A percentile compares a stretch with the other conserved stretches of the same genome.
phyloP scores from a whole-genome alignment of 2,797 vertebrate genomes.

The Phalanger gymnotis region DNA sequence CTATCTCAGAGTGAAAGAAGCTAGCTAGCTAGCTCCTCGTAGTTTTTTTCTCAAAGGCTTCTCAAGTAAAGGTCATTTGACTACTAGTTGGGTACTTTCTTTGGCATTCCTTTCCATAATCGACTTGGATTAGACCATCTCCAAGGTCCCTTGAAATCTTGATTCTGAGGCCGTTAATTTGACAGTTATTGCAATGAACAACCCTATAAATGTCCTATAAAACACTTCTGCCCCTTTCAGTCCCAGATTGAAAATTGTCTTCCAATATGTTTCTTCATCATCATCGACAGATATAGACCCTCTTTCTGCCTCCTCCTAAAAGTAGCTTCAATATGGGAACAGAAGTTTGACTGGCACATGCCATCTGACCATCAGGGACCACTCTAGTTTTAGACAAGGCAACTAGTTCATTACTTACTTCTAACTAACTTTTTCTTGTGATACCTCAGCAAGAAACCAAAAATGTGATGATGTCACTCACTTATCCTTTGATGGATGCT shows the following conservation, averaged over 20 bases:
- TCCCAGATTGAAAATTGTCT: neutral
- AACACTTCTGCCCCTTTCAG: neutral
- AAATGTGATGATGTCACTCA: neutral
- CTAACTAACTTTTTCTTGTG: neutral
- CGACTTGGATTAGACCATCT: neutral
- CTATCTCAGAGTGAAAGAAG: neutral
- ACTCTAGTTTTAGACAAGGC: neutral
- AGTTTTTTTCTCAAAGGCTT: neutral
- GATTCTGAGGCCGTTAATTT: neutral
- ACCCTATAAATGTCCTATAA: neutral
- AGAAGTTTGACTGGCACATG: neutral
- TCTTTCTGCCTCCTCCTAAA: neutral
- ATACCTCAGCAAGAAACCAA: neutral
- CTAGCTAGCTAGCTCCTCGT: neutral
- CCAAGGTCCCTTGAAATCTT: neutral
- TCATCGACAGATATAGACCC: neutral
- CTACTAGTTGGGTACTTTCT: neutral
- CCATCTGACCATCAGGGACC: neutral
- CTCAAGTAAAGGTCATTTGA: neutral
- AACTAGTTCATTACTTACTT: neutral
- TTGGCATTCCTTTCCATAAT: neutral
- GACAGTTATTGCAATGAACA: neutral
- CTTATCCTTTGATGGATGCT: neutral
- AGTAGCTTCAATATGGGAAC: neutral
- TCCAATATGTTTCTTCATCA: neutral